Conservation (phyloP, 2,113 vertebrate genomes). For the Micronycteris hirsuta region DNA sequence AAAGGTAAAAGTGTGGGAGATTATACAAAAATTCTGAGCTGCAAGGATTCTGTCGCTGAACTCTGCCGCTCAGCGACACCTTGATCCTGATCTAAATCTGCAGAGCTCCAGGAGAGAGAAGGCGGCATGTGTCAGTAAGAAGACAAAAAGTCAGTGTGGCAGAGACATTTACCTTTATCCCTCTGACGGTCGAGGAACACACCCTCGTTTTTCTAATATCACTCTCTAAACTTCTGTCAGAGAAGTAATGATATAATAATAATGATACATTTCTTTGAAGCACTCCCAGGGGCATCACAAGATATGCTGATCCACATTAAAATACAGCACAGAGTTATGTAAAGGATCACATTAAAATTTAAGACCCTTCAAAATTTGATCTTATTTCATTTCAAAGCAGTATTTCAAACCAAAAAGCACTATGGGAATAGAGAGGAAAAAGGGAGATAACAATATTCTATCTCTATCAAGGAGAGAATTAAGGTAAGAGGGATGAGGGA, state of each 20-base stretch:
- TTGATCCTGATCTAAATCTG: background rate
- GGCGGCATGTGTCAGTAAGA: background rate
- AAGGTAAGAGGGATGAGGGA: background rate
- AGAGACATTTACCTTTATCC: background rate
- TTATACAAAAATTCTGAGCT: background rate
- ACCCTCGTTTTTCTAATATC: background rate
- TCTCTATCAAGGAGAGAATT: background rate
- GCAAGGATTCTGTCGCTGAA: background rate
- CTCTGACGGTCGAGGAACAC: background rate
- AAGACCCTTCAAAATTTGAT: slow-evolving; percentile 51
- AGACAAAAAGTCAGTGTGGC: background rate
- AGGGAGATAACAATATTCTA: background rate
- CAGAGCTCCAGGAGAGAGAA: background rate
- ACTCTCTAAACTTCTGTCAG: slow-evolving; percentile 18
- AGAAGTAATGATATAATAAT: background rate
- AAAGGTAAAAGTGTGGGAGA: background rate
- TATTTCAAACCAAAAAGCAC: slow-evolving; percentile 43
- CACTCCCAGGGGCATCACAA: background rate
- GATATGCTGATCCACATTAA: slow-evolving; percentile 12
- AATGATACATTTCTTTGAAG: background rate
- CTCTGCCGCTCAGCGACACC: background rate
- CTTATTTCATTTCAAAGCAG: slow-evolving; percentile 53
- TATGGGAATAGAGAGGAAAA: background rate
- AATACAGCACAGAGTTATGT: slow-evolving; percentile 3
- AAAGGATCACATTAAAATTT: slow-evolving; percentile 55